Percentiles rank a stretch among this genome's conserved stretches.
phyloP scores from a whole-genome alignment of 2,888 invertebrate genomes.

The Orthosia incerta region DNA sequence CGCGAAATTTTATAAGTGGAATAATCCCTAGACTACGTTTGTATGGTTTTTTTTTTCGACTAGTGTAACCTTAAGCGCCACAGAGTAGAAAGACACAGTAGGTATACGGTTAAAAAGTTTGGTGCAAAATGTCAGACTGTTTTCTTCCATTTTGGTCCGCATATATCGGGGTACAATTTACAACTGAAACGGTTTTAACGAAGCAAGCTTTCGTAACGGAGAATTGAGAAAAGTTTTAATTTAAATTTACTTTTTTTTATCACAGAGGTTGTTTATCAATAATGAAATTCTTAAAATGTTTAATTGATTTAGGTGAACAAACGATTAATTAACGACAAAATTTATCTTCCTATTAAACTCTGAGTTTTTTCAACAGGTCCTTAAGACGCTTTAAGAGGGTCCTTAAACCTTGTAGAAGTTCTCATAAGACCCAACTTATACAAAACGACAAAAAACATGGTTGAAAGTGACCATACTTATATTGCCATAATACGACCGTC shows the following conservation, averaged over 20 bases:
- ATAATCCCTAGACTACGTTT: too few species aligned
- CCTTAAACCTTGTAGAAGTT: background rate
- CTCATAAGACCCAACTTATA: background rate
- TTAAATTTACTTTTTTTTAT: background rate
- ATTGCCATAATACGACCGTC: too few species aligned
- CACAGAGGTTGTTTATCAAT: background rate
- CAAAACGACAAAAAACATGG: too few species aligned
- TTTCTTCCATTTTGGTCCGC: slow-evolving; percentile 19
- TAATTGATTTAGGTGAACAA: background rate
- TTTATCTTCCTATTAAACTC: too few species aligned
- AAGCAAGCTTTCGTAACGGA: background rate
- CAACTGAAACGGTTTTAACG: slow-evolving; percentile 10
- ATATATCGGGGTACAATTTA: slow-evolving; percentile 5
- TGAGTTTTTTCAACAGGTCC: too few species aligned
- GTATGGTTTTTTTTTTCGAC: too few species aligned
- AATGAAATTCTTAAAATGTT: background rate
- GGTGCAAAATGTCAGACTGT: slow-evolving; percentile 5
- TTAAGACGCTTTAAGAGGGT: background rate
- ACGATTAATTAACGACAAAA: too few species aligned
- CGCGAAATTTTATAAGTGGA: too few species aligned
- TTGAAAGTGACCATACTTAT: too few species aligned
- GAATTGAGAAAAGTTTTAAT: background rate
- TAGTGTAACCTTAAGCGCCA: too few species aligned
- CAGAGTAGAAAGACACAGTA: slow-evolving; percentile 10
- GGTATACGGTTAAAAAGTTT: slow-evolving; percentile 21